Evolutionary conservation across 2,797 vertebrate genomes (phyloP), one percentile per base, ranked within the genome.

Genomic region (Nannoperca australis): DNA sequence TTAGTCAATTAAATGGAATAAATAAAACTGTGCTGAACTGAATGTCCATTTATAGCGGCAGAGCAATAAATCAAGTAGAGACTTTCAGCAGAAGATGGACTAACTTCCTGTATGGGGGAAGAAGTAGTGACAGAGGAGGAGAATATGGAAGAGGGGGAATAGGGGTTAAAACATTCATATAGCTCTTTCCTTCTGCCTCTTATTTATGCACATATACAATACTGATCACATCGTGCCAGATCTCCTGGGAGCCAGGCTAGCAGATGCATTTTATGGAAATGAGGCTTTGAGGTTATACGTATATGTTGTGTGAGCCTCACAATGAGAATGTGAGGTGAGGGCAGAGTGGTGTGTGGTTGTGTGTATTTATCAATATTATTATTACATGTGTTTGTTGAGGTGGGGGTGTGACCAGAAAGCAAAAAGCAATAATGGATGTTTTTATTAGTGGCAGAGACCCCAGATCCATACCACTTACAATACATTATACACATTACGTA

Each of bases 211-310:
- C 78, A 83, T 88, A 74, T 72, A 84, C 69, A 89, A 88, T 87
- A 84, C 61, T 84, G 63, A 90, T 89, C 81, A 55, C 54, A 86
- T 67, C 20, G 22, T 73, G 71, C 73, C 69, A 68, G 58, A 67
- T 83, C 90, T 84, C 85, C 24, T 24, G 85, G 87, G 84, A 90
- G 64, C 71, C 70, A 70, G 66, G 85, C 80, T 72, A 82, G 74
- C 79, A 89, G 84, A 92, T 88, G 81, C 83, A 86, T 85, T 79
- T 71, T 73, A 93, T 93, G 85, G 73, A 91, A 91, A 92, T 88
- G 18, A 87, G 75, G 82, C 66, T 88, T 81, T 84, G 73, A 81
- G 76, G 79, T 84, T 82, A 84, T 58, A 77, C 32, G 74, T 6
- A n/a, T 38, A 65, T 44, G 62, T 9, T 53, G 61, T 58, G 27